These are phyloP conservation scores for Gryon sp. DNA, from an alignment of 1,140 invertebrate genomes.

Conservation along the genomic window DNA sequence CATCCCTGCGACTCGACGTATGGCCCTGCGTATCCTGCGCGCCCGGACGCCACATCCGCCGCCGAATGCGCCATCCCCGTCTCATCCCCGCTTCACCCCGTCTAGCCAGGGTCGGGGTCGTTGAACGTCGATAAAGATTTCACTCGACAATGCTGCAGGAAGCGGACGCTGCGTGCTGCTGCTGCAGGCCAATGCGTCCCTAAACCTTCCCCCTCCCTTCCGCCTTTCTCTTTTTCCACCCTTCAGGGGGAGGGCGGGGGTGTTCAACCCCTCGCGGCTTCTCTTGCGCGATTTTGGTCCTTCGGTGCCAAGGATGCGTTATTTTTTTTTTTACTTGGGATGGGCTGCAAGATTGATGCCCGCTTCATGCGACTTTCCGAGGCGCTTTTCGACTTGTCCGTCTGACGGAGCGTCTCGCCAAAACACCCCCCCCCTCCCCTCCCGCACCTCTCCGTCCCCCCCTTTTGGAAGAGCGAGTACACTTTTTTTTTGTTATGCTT, in stretches of 20 bases:
- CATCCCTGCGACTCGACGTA: conserved; percentile 52
- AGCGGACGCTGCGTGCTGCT: conserved; percentile 51
- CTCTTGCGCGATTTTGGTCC: conserved; percentile 5
- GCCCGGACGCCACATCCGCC: conserved; percentile 52
- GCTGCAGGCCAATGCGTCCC: conserved; percentile 21
- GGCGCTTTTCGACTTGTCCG: background rate
- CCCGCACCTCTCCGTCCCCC: no score
- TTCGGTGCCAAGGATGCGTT: conserved; percentile 28
- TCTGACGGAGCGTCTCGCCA: no score
- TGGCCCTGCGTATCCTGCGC: conserved; percentile 60
- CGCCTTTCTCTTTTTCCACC: no score
- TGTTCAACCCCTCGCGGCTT: background rate
- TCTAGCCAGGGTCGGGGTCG: conserved; percentile 80
- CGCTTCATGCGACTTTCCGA: background rate
- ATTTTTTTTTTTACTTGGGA: conserved; percentile 35
- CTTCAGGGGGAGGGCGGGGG: no score
- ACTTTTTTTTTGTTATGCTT: no score
- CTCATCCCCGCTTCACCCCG: no score
- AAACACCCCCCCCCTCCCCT: no score
- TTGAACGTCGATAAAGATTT: conserved; percentile 81
- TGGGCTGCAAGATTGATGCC: conserved; percentile 22
- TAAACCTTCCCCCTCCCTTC: background rate
- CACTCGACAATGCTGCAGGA: conserved; percentile 74
- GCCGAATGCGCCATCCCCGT: conserved; percentile 63
- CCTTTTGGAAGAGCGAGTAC: no score